Evolutionary conservation across 2,797 vertebrate species (phyloP).

Genomic region (Chrysocyon brachyurus): DNA sequence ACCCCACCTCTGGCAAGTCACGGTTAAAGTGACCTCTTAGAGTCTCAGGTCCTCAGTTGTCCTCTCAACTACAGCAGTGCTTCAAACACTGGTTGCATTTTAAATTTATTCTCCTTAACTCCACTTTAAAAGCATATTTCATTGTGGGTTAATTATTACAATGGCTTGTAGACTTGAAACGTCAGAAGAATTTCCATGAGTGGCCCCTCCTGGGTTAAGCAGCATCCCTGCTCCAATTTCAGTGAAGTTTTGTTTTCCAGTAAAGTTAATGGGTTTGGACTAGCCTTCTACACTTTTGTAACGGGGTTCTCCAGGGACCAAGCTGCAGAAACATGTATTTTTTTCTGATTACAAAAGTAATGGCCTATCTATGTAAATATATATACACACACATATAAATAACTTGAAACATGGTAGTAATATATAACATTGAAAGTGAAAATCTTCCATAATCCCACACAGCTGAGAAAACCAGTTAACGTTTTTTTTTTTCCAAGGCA

Average conservation of each 20-base stretch:
- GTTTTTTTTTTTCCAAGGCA: slow-evolving; percentile 26
- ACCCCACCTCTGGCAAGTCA: not conserved
- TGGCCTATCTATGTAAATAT: not conserved
- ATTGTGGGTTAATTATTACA: not conserved
- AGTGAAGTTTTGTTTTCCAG: slow-evolving; percentile 32
- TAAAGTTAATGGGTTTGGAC: slow-evolving; percentile 46
- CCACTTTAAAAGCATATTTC: not conserved
- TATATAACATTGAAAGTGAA: slow-evolving; percentile 31
- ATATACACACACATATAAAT: not conserved
- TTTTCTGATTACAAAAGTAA: slow-evolving; percentile 60
- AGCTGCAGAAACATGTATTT: not conserved
- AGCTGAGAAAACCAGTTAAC: slow-evolving; percentile 66
- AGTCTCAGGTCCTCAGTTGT: not conserved
- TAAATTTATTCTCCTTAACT: not conserved
- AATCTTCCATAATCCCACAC: slow-evolving; percentile 46
- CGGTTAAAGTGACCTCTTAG: not conserved
- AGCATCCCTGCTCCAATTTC: not conserved
- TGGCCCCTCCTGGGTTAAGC: not conserved
- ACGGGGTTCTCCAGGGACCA: not conserved
- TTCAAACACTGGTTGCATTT: not conserved
- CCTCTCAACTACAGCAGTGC: not conserved
- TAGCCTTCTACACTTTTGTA: not conserved
- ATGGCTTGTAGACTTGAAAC: not conserved
- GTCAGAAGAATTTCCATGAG: not conserved
- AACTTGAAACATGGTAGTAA: slow-evolving; percentile 57